Evolutionary conservation across 2,797 vertebrate genomes (phyloP).

Genomic region (Lagorchestes hirsutus): DNA sequence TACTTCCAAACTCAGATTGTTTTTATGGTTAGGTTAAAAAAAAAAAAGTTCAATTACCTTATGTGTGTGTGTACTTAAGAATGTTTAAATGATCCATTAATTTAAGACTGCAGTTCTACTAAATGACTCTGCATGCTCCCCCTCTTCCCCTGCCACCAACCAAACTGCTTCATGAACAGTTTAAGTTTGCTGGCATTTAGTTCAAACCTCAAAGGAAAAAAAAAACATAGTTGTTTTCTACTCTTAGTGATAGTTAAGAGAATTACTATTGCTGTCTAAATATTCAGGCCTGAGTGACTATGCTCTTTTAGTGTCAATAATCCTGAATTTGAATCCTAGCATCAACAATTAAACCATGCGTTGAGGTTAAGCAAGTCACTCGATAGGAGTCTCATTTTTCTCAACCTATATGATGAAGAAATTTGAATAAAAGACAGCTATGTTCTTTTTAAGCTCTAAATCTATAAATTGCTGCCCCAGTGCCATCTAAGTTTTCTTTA

Average conservation of each 20-base stretch:
- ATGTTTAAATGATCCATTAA: not conserved
- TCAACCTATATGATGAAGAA: too few species aligned
- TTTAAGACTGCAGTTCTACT: not conserved
- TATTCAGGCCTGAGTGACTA: too few species aligned
- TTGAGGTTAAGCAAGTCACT: too few species aligned
- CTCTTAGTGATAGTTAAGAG: conserved; percentile 28
- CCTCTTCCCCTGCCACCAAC: not conserved
- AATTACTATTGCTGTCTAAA: conserved; percentile 40
- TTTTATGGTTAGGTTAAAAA: conserved; percentile 29
- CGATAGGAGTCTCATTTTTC: too few species aligned
- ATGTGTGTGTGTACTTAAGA: not conserved
- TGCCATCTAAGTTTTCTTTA: too few species aligned
- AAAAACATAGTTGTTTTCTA: conserved; percentile 29
- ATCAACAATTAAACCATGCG: too few species aligned
- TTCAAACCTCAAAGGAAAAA: conserved; percentile 53
- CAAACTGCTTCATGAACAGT: conserved; percentile 38
- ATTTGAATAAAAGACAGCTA: too few species aligned
- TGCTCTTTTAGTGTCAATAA: too few species aligned
- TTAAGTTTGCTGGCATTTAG: conserved; percentile 43
- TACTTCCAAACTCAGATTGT: conserved; percentile 29
- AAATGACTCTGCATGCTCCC: conserved; percentile 40
- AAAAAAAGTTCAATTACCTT: conserved; percentile 42
- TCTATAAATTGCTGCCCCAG: too few species aligned
- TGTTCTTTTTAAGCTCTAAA: too few species aligned
- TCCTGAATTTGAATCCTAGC: too few species aligned